These are phyloP conservation scores for Fragum whitleyi DNA, from an alignment of 2,888 invertebrate species.

Conservation along the genomic window DNA sequence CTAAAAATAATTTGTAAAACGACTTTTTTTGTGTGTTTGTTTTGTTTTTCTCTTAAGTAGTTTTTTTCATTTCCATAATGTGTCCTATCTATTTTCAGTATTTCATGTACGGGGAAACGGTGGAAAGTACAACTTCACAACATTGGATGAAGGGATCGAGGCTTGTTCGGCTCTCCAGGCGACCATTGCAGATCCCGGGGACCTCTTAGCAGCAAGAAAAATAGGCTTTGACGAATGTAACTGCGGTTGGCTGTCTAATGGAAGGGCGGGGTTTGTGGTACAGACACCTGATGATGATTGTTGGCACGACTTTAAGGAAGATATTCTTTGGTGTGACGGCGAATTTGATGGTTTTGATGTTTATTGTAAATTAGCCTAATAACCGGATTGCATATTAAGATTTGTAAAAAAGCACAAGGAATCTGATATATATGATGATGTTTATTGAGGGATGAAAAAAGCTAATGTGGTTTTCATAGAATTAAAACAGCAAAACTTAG, in stretches of 20 bases:
- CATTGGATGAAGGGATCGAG: not conserved
- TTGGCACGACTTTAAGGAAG: not conserved
- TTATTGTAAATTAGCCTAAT: constrained; percentile 3
- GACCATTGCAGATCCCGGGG: not conserved
- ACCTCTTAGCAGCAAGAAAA: not conserved
- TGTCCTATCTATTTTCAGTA: too few relatives aligned
- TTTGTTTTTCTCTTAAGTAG: too few relatives aligned
- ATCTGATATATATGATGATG: too few relatives aligned
- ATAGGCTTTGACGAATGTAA: not conserved
- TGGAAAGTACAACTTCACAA: not conserved
- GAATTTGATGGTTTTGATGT: not conserved
- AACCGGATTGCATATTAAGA: too few relatives aligned
- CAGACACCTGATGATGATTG: not conserved
- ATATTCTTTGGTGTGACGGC: not conserved
- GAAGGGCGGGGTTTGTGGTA: constrained; percentile 1
- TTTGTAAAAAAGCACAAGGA: too few relatives aligned
- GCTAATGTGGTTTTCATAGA: too few relatives aligned
- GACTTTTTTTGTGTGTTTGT: too few relatives aligned
- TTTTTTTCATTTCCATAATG: too few relatives aligned
- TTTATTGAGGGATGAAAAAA: too few relatives aligned
- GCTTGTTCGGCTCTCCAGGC: not conserved
- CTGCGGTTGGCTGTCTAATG: constrained; percentile 10
- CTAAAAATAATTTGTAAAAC: too few relatives aligned
- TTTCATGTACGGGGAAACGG: not conserved
- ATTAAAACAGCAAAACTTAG: too few relatives aligned